These are phyloP conservation scores for Galerucella pusilla DNA, from an alignment of 2,888 invertebrate genomes.

Conservation along the genomic window DNA sequence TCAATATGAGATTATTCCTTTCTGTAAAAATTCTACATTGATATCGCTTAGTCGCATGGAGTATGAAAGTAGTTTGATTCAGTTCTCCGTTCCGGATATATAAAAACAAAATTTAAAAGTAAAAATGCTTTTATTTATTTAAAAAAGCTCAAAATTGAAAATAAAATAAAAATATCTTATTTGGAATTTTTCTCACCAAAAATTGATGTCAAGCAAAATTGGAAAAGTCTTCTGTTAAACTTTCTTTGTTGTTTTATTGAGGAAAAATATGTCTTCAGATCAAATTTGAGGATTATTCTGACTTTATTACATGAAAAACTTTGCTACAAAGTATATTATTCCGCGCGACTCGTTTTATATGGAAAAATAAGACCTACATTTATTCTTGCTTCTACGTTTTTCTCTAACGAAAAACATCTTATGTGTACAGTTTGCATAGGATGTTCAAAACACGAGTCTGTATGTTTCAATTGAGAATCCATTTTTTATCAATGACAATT, in stretches of 20 bases:
- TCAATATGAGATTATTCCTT: constrained; percentile 10
- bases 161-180: too few species aligned
- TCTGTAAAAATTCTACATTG: neutral
- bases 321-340: too few species aligned
- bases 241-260: too few species aligned
- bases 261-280: too few species aligned
- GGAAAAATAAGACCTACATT: neutral
- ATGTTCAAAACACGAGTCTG: neutral
- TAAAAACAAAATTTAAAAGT: neutral
- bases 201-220: too few species aligned
- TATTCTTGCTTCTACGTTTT: neutral
- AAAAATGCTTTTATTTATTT: too few species aligned
- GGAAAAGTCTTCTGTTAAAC: too few species aligned
- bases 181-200: too few species aligned
- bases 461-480: neutral
- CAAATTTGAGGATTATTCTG: too few species aligned
- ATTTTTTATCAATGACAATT: too few species aligned
- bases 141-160: too few species aligned
- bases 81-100: neutral
- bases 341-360: neutral
- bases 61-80: neutral
- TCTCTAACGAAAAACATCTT: neutral
- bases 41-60: neutral
- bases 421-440: neutral
- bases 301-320: too few species aligned